Percentiles rank a stretch among this genome's conserved stretches.
Conservation (phyloP, 92 coral and sea anemone genomes). For the Scolanthus callimorphus region DNA sequence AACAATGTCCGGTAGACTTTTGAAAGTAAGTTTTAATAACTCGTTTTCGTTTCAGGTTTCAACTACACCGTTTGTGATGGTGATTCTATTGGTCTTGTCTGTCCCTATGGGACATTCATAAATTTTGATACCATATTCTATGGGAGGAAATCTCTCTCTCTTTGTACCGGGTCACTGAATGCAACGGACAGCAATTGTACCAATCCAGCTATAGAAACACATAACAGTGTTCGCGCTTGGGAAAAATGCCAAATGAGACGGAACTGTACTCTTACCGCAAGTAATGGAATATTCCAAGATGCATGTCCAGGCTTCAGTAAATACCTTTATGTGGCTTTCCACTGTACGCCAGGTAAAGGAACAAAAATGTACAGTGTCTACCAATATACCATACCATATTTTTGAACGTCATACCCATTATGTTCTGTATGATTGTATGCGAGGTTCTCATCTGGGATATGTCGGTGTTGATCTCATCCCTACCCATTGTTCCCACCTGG, state of each 20-base stretch:
- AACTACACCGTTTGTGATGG: conserved; percentile 36
- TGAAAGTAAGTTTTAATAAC: background rate
- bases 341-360: conserved; percentile 46
- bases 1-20: background rate
- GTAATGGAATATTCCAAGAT: conserved; percentile 31
- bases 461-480: no score
- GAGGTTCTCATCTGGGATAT: no score
- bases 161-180: conserved; percentile 2
- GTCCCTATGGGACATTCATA: conserved; percentile 46
- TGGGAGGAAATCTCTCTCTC: conserved; percentile 21
- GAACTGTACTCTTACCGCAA: conserved; percentile 34
- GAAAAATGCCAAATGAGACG: conserved; percentile 49
- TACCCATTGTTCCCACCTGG: no score
- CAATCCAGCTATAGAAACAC: conserved; percentile 12
- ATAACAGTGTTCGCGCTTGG: conserved; percentile 40
- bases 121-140: conserved; percentile 32
- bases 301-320: conserved; percentile 54
- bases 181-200: background rate
- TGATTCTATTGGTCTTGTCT: conserved; percentile 14
- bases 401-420: background rate
- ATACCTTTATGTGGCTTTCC: conserved; percentile 22
- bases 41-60: conserved; percentile 8
- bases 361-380: no score
- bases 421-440: no score
- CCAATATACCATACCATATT: background rate